phyloP scores from a whole-genome alignment of 1,140 invertebrate genomes.

The Batillaria attramentaria region DNA sequence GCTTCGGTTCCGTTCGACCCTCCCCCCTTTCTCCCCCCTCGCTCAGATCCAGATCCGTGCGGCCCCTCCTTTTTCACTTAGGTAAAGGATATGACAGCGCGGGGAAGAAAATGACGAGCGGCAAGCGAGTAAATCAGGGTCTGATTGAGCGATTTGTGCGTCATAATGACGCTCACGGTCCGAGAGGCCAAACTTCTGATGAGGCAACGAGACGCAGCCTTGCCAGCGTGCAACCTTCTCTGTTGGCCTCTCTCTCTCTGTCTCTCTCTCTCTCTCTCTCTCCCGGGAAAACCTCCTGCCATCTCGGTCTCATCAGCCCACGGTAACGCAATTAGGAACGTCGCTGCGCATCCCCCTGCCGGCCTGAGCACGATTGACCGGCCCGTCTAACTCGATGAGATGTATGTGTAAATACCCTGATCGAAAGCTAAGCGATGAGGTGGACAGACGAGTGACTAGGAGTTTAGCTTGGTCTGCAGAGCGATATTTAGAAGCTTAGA shows the following conservation, averaged over 20 bases:
- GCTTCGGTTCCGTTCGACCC: too few species aligned
- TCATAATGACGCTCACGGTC: background rate
- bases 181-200: conserved; percentile 4
- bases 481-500: too few species aligned
- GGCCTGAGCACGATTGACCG: background rate
- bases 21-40: too few species aligned
- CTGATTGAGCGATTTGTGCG: conserved; percentile 21
- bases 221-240: background rate
- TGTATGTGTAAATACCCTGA: conserved; percentile 17
- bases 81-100: background rate
- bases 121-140: background rate
- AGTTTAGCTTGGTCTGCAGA: too few species aligned
- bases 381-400: conserved; percentile 3
- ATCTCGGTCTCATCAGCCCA: background rate
- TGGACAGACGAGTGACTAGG: too few species aligned
- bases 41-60: too few species aligned
- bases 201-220: background rate
- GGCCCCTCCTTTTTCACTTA: too few species aligned
- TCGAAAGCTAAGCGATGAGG: too few species aligned
- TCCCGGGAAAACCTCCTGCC: background rate
- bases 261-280: conserved; percentile 7
- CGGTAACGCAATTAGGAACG: conserved; percentile 3
- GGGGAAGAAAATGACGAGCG: background rate
- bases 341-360: background rate
- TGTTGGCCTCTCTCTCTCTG: background rate